Evolutionary conservation across 2,888 invertebrate genomes (phyloP), one percentile per base, ranked within the genome.

Genomic region (Empis livida): DNA sequence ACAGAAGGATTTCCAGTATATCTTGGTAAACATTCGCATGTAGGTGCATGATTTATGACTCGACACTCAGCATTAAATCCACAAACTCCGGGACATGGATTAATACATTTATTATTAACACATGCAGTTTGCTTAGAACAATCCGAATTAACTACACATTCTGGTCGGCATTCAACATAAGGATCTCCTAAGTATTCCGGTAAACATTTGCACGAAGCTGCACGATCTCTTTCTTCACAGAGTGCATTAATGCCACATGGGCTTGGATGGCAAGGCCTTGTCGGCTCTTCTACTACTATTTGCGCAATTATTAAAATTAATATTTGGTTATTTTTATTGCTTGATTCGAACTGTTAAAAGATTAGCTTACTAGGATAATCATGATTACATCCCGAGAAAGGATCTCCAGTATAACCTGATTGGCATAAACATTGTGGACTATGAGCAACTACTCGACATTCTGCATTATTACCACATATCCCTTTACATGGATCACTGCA

Each of bases 51-150:
- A 60, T 80, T 80, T 47, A 79, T 71, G 11, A 80, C 79, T 48
- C 55, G 76, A 73, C 83, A 83, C 59, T 78, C 76, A 8, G 89
- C 86, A 61, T 87, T 86, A 58, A 84, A 71, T 40, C 88, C 90
- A 62, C 90, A 90, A 48, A 84, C 83, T 54, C 88, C 87, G 16
- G 81, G 78, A 59, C 90, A 91, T 10, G 90, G 90, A 68, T 90
- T 82, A 57, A 76, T 75, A 64, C 91, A 91, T 73, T 86, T 88
- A 58, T 80, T 79, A 63, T 80, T 82, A 47, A 76, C 73, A 57
- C 84, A 84, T 17, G 82, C 78, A 56, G 74, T 74, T 45, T 74
- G 75, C 48, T 71, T 69, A 42, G 73, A 65, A 58, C 84, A 84
- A 57, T 83, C 82, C 2, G 78, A 73, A 60, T 79, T 81, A 44